phyloP scores from a whole-genome alignment of 2,113 vertebrate species.

The Notarius quadriscutis region DNA sequence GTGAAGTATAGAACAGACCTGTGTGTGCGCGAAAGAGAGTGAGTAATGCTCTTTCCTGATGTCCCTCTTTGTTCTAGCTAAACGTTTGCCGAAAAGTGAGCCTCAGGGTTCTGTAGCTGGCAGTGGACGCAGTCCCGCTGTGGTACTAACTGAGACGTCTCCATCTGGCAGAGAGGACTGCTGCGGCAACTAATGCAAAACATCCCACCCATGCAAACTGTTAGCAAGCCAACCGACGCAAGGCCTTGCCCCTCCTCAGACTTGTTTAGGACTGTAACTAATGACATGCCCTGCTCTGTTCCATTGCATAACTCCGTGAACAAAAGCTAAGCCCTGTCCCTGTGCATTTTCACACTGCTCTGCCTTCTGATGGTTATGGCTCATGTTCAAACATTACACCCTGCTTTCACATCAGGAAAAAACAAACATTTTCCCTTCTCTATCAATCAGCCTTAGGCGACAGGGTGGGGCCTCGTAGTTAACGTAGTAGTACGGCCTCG shows the following conservation, averaged over 20 bases:
- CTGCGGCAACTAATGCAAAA: constrained; percentile 83
- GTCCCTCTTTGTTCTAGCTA: constrained; percentile 67
- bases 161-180: constrained; percentile 86
- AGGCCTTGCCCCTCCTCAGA: constrained; percentile 55
- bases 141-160: constrained; percentile 90
- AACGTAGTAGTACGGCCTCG: constrained; percentile 57
- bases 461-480: constrained; percentile 73
- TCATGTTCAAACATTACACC: constrained; percentile 37
- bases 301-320: constrained; percentile 55
- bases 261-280: constrained; percentile 67
- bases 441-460: constrained; percentile 53
- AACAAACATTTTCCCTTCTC: background rate
- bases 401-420: constrained; percentile 18
- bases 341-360: constrained; percentile 12
- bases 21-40: background rate
- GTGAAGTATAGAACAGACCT: background rate
- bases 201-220: constrained; percentile 86
- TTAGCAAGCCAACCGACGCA: constrained; percentile 83
- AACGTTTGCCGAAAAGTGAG: constrained; percentile 95
- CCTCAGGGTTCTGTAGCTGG: constrained; percentile 83
- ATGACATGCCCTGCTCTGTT: constrained; percentile 60
- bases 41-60: background rate
- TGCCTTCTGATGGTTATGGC: constrained; percentile 36
- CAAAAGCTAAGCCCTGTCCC: constrained; percentile 44
- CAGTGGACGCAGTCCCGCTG: constrained; percentile 85